Percentiles rank a stretch among this genome's conserved stretches.
These are phyloP conservation scores for Carapus acus DNA, from an alignment of 2,797 vertebrate genomes.

Conservation along the genomic window DNA sequence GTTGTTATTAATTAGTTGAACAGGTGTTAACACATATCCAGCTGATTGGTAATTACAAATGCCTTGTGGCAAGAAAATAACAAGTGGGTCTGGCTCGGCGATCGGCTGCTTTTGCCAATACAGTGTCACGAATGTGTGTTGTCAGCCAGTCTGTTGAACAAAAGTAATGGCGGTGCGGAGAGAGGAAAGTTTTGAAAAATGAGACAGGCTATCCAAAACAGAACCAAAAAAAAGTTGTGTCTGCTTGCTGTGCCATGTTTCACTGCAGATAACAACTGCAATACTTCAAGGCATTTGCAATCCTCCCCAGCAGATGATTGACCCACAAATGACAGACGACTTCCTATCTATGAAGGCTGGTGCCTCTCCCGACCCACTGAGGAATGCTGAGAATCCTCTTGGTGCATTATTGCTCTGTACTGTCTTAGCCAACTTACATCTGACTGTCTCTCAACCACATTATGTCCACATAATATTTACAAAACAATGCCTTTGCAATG, in stretches of 20 bases:
- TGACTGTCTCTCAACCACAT: constrained; percentile 45
- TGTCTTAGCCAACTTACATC: constrained; percentile 53
- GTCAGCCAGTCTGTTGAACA: not conserved
- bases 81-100: constrained; percentile 46
- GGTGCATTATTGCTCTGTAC: constrained; percentile 44
- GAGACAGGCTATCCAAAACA: constrained; percentile 40
- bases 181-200: constrained; percentile 32
- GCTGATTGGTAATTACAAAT: constrained; percentile 62
- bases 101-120: constrained; percentile 18
- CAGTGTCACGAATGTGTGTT: not conserved
- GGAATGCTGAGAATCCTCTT: constrained; percentile 67
- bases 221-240: constrained; percentile 8
- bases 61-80: constrained; percentile 56
- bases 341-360: constrained; percentile 64
- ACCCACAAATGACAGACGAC: constrained; percentile 64
- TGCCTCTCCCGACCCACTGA: constrained; percentile 54
- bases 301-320: constrained; percentile 64
- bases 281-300: constrained; percentile 64
- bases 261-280: constrained; percentile 61
- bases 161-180: not conserved
- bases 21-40: constrained; percentile 57
- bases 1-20: too few species aligned
- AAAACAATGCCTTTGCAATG: constrained; percentile 40
- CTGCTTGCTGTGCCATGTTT: constrained; percentile 45
- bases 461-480: constrained; percentile 50